A percentile compares a stretch with the other conserved stretches of the same genome.
Conservation (phyloP, 2,888 invertebrate species). For the Philhelius pedissequus region DNA sequence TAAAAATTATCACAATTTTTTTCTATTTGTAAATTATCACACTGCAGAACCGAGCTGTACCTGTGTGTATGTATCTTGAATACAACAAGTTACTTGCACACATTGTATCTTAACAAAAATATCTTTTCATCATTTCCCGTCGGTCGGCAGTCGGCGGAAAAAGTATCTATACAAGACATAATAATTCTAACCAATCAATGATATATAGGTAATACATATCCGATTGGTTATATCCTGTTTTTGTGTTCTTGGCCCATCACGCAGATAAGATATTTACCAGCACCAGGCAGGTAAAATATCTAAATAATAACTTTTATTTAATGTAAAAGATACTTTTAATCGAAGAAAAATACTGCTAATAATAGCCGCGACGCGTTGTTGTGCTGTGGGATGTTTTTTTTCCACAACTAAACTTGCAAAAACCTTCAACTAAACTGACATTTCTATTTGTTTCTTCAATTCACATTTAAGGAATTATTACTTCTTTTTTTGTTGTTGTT, state of each 20-base stretch:
- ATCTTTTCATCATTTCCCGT: background rate
- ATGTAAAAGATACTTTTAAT: constrained; percentile 9
- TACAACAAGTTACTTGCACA: background rate
- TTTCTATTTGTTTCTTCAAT: constrained; percentile 70
- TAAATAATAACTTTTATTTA: background rate
- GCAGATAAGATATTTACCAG: too few species aligned
- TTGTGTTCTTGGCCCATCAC: too few species aligned
- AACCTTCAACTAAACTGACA: constrained; percentile 73
- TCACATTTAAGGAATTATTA: constrained; percentile 69
- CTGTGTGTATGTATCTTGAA: background rate
- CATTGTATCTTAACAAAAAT: background rate
- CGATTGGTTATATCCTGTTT: background rate
- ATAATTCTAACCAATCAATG: background rate
- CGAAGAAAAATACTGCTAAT: constrained; percentile 21
- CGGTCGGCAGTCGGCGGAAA: background rate
- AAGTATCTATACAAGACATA: background rate
- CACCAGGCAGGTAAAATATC: background rate
- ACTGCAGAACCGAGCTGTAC: background rate
- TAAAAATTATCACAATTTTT: constrained; percentile 20
- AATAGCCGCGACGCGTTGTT: constrained; percentile 51
- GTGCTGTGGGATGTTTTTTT: constrained; percentile 49
- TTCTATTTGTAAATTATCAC: background rate
- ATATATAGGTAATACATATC: background rate
- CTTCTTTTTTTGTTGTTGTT: constrained; percentile 30
- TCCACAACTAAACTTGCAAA: constrained; percentile 71